These are phyloP conservation scores for Gymnoscelis rufifasciata DNA, from an alignment of 2,888 invertebrate genomes.

Conservation along the genomic window DNA sequence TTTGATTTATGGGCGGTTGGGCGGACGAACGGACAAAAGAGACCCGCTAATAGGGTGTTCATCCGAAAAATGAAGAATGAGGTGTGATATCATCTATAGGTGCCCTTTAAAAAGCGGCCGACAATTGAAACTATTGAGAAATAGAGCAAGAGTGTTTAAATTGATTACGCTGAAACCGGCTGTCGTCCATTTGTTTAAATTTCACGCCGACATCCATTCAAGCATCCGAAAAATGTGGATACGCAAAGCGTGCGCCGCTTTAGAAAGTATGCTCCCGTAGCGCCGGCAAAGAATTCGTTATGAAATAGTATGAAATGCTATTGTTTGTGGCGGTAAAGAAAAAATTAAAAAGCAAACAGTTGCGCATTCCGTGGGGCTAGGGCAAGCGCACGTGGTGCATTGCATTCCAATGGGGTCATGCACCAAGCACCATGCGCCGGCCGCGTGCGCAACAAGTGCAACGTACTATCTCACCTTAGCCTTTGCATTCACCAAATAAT, in stretches of 20 bases:
- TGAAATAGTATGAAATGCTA: constrained; percentile 71
- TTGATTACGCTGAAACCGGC: constrained; percentile 29
- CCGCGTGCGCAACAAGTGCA: constrained; percentile 69
- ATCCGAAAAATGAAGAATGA: constrained; percentile 27
- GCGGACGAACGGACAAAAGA: constrained; percentile 29
- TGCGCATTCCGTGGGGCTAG: constrained; percentile 73
- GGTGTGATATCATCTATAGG: constrained; percentile 19
- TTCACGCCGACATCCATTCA: constrained; percentile 26
- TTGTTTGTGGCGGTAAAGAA: constrained; percentile 67
- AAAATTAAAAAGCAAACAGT: constrained; percentile 75
- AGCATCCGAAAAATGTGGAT: constrained; percentile 28
- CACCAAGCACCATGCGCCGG: constrained; percentile 70
- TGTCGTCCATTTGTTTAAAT: constrained; percentile 35
- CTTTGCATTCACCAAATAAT: constrained; percentile 11
- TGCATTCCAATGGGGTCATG: constrained; percentile 76
- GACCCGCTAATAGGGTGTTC: constrained; percentile 31
- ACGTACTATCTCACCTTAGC: constrained; percentile 35
- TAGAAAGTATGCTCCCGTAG: constrained; percentile 52
- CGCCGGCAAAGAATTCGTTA: constrained; percentile 65
- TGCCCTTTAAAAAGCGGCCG: constrained; percentile 6
- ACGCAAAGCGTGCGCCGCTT: constrained; percentile 45
- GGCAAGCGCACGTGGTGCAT: constrained; percentile 69
- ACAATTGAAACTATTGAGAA: constrained; percentile 8
- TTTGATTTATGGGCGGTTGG: constrained; percentile 31
- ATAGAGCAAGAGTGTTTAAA: constrained; percentile 21